Evolutionary conservation across 2,113 vertebrate genomes (phyloP).

Genomic region (Otis tarda): DNA sequence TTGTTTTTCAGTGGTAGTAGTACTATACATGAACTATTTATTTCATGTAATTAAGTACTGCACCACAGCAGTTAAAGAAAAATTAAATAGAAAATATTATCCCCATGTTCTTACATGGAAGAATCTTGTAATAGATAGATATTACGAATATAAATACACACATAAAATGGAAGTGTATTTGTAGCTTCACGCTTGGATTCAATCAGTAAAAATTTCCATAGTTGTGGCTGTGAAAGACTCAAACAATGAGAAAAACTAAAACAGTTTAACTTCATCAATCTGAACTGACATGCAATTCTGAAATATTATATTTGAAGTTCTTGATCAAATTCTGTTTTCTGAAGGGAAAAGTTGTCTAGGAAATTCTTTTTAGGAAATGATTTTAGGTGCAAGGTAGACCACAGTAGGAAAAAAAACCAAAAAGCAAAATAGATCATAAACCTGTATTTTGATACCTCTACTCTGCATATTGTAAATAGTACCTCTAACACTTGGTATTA

Average conservation of each 20-base stretch:
- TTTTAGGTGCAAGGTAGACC: not conserved
- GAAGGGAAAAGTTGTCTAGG: not conserved
- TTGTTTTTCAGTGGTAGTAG: not conserved
- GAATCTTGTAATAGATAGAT: not conserved
- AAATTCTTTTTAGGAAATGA: not conserved
- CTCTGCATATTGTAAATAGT: accelerated
- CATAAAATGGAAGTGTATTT: not conserved
- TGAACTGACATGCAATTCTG: not conserved
- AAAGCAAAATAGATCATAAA: not conserved
- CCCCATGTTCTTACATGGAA: not conserved
- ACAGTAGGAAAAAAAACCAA: not conserved
- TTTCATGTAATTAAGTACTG: not conserved
- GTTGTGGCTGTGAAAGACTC: not conserved
- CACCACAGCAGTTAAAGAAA: not conserved
- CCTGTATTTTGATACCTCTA: not conserved
- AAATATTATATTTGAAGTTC: not conserved
- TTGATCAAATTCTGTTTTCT: not conserved
- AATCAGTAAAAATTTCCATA: not conserved
- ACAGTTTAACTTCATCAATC: not conserved
- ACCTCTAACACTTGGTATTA: not conserved
- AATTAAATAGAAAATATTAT: not conserved
- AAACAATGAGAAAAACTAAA: not conserved
- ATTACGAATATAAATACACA: not conserved
- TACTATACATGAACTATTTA: not conserved
- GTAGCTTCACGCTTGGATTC: not conserved